Base-by-base conservation (phyloP, 1,140 invertebrate genomes). In the Leptinotarsa undecemlineata region DNA sequence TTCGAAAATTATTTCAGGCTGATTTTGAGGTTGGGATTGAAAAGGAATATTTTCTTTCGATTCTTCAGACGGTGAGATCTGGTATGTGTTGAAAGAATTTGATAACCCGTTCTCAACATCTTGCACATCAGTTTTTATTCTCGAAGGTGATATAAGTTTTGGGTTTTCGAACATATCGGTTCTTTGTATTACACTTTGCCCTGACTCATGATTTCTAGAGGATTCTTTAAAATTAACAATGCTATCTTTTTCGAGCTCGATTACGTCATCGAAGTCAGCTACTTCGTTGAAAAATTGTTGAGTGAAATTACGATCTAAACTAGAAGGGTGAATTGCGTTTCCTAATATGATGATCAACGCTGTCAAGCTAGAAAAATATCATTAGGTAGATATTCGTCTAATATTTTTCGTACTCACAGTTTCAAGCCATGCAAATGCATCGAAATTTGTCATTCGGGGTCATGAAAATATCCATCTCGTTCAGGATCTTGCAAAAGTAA, bases 361-460 rank as follows among this genome's bases (percentile, higher is more conserved):
- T 23, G 62, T 17, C 48, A 71, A 71, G 47, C 69, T 71, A 47
- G 14, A 64, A 64, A 15, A 15, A 26, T 3, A 57, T 57, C 13
- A 19, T 57, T 57, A 57, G 51, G 14, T 57, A 15, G 17, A 57
- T 19, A 57, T 15, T 14, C 20, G 15, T 64, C 4, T n/a, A 6
- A 26, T 20, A 64, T 26, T 21, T 62, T 6, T 60, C 60, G 19
- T 72, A 72, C 71, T 72, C 48, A 72, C 71, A 64, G 20, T 47
- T 72, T 72, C 51, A 72, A 64, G 19, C 62, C 71, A 72, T 72
- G 62, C 71, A 72, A 72, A 72, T 72, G 71, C 71, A 72, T 72
- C 33, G 71, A 72, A 72, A 64, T 61, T 33, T 71, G 62, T 33
- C 60, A 72, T 72, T 51, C 14, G 57, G 26, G 19, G 33, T 47